phyloP scores from a whole-genome alignment of 2,113 vertebrate species.

The Melanerpes aurifrons region DNA sequence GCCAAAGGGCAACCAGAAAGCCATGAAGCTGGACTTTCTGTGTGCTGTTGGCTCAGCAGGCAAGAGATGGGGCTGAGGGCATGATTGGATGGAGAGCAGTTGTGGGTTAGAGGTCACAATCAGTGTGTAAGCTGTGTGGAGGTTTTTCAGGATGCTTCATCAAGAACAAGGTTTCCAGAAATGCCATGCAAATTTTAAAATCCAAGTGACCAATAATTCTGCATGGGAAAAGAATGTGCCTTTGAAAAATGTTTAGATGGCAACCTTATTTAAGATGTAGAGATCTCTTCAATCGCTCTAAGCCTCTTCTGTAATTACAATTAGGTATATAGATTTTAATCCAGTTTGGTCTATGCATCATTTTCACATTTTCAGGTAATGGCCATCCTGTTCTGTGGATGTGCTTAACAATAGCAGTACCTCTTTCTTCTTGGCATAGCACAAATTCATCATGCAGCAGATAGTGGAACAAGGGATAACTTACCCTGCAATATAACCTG shows the following conservation, averaged over 20 bases:
- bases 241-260: not conserved
- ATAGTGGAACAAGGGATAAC: not conserved
- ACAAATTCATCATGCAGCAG: not conserved
- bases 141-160: not conserved
- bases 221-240: not conserved
- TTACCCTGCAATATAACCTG: not conserved
- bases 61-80: not conserved
- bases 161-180: not conserved
- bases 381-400: not conserved
- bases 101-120: not conserved
- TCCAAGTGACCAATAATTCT: not conserved
- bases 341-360: not conserved
- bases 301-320: not conserved
- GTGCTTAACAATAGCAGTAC: not conserved
- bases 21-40: not conserved
- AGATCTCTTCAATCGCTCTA: not conserved
- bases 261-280: not conserved
- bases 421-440: not conserved
- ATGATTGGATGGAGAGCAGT: not conserved
- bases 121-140: not conserved
- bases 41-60: not conserved
- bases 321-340: not conserved
- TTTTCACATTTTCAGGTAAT: not conserved
- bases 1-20: not conserved
- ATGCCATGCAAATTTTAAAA: not conserved